These are phyloP conservation scores for Boloria euphrosyne DNA, from an alignment of 2,888 invertebrate species.

Conservation along the genomic window DNA sequence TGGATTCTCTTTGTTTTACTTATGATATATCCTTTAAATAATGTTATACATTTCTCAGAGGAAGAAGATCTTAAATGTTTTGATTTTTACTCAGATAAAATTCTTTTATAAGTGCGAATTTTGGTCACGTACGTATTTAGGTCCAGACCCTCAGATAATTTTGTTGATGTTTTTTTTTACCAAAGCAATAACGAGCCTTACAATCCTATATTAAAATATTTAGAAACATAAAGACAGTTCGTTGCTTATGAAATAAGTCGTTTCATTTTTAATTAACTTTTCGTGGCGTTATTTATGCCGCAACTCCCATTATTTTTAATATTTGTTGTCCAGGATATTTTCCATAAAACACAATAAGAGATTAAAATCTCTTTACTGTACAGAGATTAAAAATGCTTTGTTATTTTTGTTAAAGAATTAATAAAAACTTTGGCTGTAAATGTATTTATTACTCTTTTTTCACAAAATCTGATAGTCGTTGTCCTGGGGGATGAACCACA, in stretches of 20 bases:
- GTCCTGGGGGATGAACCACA: slow-evolving; percentile 18
- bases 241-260: slow-evolving; percentile 28
- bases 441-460: not conserved
- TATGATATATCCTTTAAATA: slow-evolving; percentile 31
- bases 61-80: not conserved
- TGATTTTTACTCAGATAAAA: not conserved
- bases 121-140: no score
- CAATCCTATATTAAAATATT: slow-evolving; percentile 8
- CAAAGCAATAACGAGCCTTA: not conserved
- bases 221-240: slow-evolving; percentile 19
- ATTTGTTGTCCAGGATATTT: slow-evolving; percentile 28
- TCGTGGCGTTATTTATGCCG: slow-evolving; percentile 30
- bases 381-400: slow-evolving; percentile 26
- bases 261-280: slow-evolving; percentile 38
- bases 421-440: slow-evolving; percentile 10
- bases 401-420: slow-evolving; percentile 26
- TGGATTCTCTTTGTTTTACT: slow-evolving; percentile 48
- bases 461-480: slow-evolving; percentile 37
- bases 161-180: not conserved
- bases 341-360: slow-evolving; percentile 32
- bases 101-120: no score
- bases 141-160: no score
- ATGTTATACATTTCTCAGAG: slow-evolving; percentile 24
- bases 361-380: slow-evolving; percentile 31
- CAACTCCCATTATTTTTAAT: slow-evolving; percentile 35